Evolutionary conservation across 2,888 invertebrate genomes (phyloP), one percentile per base, ranked within the genome.

Genomic region (Drosophila multiciliata): DNA sequence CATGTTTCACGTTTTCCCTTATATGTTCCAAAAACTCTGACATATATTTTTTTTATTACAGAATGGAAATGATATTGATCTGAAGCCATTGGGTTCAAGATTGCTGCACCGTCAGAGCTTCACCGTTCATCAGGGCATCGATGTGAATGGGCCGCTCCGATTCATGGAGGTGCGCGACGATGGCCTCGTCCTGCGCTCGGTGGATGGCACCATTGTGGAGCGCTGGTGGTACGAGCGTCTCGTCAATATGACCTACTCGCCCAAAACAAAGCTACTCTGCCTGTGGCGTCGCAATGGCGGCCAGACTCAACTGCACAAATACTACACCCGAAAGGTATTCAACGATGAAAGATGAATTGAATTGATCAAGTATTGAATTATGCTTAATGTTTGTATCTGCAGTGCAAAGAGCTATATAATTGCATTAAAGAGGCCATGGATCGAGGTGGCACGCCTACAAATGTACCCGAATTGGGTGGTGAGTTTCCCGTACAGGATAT

Each of bases 361-460:
- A 9, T 20, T 17, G 12, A 45, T 23, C 9, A 15, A 45, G 23
- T 23, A 23, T 29, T 8, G 26, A 45, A 8, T 70, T 17, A 12
- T 35, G n/a, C 17, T 36, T 36, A 12, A 17, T 50, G 15, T 33
- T 35, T 55, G 2, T n/a, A 55, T 55, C 55, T 63, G 94, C 94
- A 99, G 99, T 99, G 99, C 93, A 98, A 98, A 94, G 98, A 99
- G 91, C 94, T 99, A 70, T 99, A 99, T 94, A 98, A 98, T 94
- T 98, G 98, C 93, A 99, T 99, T 91, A 99, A 99, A 93, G 98
- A 99, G 88, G 97, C 99, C 17, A 99, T 99, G 99, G 99, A 99
- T 93, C 96, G 96, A 58, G 96, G 97, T 63, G 96, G 97, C 0
- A 95, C 96, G 59, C 93, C 93, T 54, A 92, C 92, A 38, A 92